Conservation (phyloP, 1,140 invertebrate species). For the Helicoverpa armigera region DNA sequence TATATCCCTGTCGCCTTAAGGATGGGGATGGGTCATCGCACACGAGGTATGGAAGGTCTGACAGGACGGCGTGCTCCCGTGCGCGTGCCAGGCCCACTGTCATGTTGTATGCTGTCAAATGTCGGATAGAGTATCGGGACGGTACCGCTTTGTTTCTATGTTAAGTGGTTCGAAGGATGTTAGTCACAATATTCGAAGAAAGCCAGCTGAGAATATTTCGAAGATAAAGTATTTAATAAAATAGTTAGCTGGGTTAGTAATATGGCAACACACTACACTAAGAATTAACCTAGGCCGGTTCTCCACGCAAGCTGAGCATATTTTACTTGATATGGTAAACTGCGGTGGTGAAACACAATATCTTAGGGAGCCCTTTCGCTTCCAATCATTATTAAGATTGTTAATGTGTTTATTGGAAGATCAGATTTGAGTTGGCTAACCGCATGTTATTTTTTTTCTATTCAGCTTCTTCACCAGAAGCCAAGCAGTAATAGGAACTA, state of each 20-base stretch:
- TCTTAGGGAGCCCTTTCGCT: neutral
- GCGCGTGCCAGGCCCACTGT: conserved; percentile 1
- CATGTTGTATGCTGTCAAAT: conserved; percentile 3
- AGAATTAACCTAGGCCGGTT: neutral
- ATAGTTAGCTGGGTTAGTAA: neutral
- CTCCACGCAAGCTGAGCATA: neutral
- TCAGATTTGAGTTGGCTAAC: neutral
- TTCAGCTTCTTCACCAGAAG: neutral
- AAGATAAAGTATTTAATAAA: neutral
- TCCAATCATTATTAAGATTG: conserved; percentile 37
- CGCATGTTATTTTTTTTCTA: neutral
- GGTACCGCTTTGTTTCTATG: neutral
- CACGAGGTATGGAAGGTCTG: conserved; percentile 28
- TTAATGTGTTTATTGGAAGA: conserved; percentile 29
- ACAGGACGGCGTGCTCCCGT: conserved; percentile 10
- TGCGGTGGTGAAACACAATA: conserved; percentile 29
- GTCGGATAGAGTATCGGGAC: neutral
- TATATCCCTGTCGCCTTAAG: conserved; percentile 6
- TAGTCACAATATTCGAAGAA: too few relatives aligned
- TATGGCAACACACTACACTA: neutral
- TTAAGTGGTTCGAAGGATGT: neutral
- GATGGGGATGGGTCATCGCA: conserved; percentile 11
- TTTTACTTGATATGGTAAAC: conserved; percentile 17
- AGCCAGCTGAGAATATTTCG: too few relatives aligned
- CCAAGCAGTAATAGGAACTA: neutral